Evolutionary conservation across 1,140 invertebrate genomes (phyloP), one percentile per base, ranked within the genome.

Genomic region (Aphidius ervi): DNA sequence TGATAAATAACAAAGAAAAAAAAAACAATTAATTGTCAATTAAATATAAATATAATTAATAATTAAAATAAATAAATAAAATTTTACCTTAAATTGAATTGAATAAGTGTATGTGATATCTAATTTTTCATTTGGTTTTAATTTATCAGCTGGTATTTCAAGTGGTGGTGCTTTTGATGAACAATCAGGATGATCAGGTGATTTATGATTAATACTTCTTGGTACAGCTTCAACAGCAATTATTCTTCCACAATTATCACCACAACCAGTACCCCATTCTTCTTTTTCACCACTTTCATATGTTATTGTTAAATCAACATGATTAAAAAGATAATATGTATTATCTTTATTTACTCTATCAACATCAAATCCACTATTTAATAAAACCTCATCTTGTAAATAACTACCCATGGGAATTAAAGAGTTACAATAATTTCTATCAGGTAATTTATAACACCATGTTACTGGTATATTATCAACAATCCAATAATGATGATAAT

Each of bases 401-500:
- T 91, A 94, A 76, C 97, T 99, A n/a, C 97, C 97, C 88, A 99
- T 96, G 1, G 95, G 95, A 75, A 99, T 95, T 59, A 16, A 16
- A 16, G 16, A 16, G 91, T 94, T 93, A 75, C 97, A 99, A 80
- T 93, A 90, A 68, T 90, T 86, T 73, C 86, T 83, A 3, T 31
- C 23, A 65, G 94, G 90, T 23, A 88, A 82, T 60, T 85, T 78
- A 76, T 97, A 98, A 77, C 97, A 99, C 91, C 93, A 98, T 0
- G 91, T 93, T 3, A 93, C 90, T 42, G 96, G 97, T 95, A 99
- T 98, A 73, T 99, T 99, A 80, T 99, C 91, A 68, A 97, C 86
- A 70, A 95, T 95, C 95, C 96, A 99, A 80, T 99, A 96, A 80
- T 99, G 97, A 69, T 98, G 93, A 81, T 99, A 99, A 78, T 98